A percentile compares a stretch with the other conserved stretches of the same genome.
Evolutionary conservation across 1,140 invertebrate genomes (phyloP).

Genomic region (Brachionus manjavacas): DNA sequence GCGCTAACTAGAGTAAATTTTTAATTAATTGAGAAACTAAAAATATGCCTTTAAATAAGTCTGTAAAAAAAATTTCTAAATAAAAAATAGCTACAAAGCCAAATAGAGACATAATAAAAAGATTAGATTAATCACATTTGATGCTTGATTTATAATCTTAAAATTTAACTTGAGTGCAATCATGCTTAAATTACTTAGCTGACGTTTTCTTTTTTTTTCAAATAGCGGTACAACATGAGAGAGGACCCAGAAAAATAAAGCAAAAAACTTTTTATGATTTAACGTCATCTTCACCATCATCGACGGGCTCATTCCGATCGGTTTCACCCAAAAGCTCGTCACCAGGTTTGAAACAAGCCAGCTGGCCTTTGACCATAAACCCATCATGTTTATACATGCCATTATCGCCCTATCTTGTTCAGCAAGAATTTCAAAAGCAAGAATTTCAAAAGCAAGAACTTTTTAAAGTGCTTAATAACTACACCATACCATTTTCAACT

Average conservation of each 20-base stretch:
- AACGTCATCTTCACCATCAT: background rate
- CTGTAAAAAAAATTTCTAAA: background rate
- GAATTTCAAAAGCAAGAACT: background rate
- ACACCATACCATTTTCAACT: background rate
- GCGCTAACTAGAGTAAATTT: background rate
- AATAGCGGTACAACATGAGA: conserved; percentile 62
- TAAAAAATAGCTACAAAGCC: conserved; percentile 34
- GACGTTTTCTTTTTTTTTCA: conserved; percentile 18
- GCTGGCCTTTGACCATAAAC: background rate
- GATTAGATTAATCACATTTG: background rate
- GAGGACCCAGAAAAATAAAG: conserved; percentile 62
- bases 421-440: background rate
- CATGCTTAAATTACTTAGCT: background rate
- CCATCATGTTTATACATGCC: background rate
- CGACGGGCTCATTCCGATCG: background rate
- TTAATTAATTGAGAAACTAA: conserved; percentile 4
- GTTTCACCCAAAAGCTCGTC: background rate
- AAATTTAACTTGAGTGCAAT: background rate
- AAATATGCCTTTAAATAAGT: background rate
- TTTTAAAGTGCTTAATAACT: background rate
- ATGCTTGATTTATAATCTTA: conserved; percentile 11
- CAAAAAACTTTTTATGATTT: background rate
- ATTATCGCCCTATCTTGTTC: background rate
- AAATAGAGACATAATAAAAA: background rate
- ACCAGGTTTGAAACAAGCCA: background rate